Base-by-base conservation (phyloP, 2,888 invertebrate species). In the Cancer borealis region DNA sequence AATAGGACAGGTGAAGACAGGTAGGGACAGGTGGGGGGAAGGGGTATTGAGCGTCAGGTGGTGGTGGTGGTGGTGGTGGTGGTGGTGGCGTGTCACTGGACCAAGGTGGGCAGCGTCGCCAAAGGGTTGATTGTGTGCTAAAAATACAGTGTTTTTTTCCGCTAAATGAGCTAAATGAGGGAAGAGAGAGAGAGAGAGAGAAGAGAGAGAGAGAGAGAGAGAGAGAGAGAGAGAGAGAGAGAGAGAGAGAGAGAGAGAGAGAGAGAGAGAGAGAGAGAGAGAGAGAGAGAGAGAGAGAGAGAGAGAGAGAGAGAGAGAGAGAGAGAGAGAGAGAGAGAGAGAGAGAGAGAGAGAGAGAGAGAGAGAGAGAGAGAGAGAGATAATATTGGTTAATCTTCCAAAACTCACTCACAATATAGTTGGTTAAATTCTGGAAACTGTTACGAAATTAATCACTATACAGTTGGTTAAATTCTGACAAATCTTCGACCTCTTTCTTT, bases 61-160 rank as follows among this genome's bases (percentile, higher is more conserved):
- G 12, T 84, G 84, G 30, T 84, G 84, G 84, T 30, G 39, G 84
- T 10, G 39, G 39, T 84, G 84, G 84, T 84, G 39, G 84, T 84
- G 84, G 84, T 39, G 26, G 84, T 84, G 2, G 39, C 45, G 88
- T 88, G 88, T 21, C 21, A 12, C 88, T n/a, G 30, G 88, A 46
- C 46, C 46, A 4, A 88, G 39, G 39, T 45, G 46, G 88, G n/a
- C 46, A 88, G 46, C 6, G 8, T 21, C 6, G 88, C 39, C 46
- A 46, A 88, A 21, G 88, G 46, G 14, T 88, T 45, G 45, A 88
- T 46, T 46, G 45, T 88, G 88, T 46, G 39, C 26, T 79, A 26
- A 79, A 79, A 79, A 79, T 79, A 79, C 73, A 79, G 6, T 26
- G 26, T 79, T n/a, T 79, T 79, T 79, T 79, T 79, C 73, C 26